phyloP scores from a whole-genome alignment of 2,888 invertebrate species.

The Drosophila subsilvestris region DNA sequence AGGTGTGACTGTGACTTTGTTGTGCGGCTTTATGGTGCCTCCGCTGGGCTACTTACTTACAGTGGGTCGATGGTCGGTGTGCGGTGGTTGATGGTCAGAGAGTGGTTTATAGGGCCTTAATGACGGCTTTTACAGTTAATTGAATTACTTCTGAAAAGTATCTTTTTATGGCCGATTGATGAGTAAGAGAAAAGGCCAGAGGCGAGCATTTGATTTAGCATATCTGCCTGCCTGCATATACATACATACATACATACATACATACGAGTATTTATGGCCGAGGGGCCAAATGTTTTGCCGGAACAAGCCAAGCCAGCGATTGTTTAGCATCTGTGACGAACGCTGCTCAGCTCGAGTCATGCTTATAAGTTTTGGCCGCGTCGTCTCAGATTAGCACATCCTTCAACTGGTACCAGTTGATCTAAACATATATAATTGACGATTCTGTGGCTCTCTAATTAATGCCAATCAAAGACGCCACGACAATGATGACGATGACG shows the following conservation, averaged over 20 bases:
- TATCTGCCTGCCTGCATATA: too few relatives aligned
- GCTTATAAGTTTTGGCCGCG: constrained; percentile 38
- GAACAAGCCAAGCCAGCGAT: constrained; percentile 40
- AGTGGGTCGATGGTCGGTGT: neutral
- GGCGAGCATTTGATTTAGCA: constrained; percentile 31
- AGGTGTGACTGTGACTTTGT: constrained; percentile 78
- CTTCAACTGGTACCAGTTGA: constrained; percentile 72
- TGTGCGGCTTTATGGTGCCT: constrained; percentile 64
- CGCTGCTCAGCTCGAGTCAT: constrained; percentile 9
- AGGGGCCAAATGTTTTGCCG: constrained; percentile 2
- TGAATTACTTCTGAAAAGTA: constrained; percentile 63
- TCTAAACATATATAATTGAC: constrained; percentile 48
- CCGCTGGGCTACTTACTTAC: constrained; percentile 38
- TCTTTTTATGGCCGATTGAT: constrained; percentile 37
- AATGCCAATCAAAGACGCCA: constrained; percentile 60
- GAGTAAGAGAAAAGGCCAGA: constrained; percentile 30
- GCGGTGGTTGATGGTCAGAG: constrained; percentile 8
- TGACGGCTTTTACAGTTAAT: constrained; percentile 77
- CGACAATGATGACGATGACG: constrained; percentile 25
- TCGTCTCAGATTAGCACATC: constrained; percentile 65
- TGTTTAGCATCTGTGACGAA: constrained; percentile 56
- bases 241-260: too few relatives aligned
- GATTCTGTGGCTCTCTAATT: constrained; percentile 52
- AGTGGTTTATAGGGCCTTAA: constrained; percentile 55
- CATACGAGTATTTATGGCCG: constrained; percentile 17